Base-by-base conservation (phyloP, 2,888 invertebrate species). In the Rotaria macrura region DNA sequence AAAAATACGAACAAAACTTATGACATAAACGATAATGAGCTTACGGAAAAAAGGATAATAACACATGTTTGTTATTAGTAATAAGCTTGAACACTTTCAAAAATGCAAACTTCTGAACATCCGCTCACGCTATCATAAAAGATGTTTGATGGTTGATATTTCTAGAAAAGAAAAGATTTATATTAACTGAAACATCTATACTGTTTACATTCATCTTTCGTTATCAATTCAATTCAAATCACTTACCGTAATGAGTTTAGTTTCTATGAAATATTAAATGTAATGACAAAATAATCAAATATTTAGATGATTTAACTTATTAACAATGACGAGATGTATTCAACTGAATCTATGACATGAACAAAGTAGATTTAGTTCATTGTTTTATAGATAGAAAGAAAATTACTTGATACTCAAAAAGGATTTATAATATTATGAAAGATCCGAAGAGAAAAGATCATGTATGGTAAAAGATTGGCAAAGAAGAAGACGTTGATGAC, bases 21-120 rank as follows among this genome's bases (percentile, higher is more conserved):
- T 43, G 43, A 79, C 79, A 79, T 43, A 12, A 79, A 43, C 43
- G n/a, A 79, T n/a, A 43, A 79, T 34, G n/a, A 79, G 25, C 79
- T 79, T 79, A 79, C 79, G 79, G 2, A 79, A 79, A 43, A 79
- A 79, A 43, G 79, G 79, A 79, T 79, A 79, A 43, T 79, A 79
- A 79, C 79, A 79, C 79, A 79, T 79, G 25, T 29, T 65, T 29
- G 34, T 29, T 34, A 17, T 6, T 65, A 29, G 20, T 29, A 65
- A 34, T 34, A 34, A 34, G 34, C 38, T 17, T 25, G 29, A 29
- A 34, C 4, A 34, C 5, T 6, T 34, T 12, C 25, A 34, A 17
- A 65, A 20, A 65, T 65, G 34, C n/a, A 14, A 17, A 0, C 5
- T 65, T 65, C 65, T 65, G 34, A n/a, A 65, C 65, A 65, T 34